Conservation (phyloP, 35 echinoderm and acorn worm genomes). For the Lytechinus pictus region DNA sequence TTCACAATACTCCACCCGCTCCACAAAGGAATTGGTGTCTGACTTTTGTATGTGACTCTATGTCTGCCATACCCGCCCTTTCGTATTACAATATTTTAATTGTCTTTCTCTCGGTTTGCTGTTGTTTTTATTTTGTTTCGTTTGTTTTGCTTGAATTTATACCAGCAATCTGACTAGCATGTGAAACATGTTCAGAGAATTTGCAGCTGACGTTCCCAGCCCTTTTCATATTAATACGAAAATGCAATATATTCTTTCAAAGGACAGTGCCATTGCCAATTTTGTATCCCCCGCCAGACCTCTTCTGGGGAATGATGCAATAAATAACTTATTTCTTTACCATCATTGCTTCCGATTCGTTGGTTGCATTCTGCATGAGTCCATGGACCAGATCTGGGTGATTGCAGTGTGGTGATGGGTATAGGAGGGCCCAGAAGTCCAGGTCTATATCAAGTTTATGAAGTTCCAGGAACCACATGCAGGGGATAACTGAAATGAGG, state of each 20-base stretch:
- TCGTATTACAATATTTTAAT: background rate
- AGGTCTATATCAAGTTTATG: background rate
- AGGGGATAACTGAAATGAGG: slow-evolving; percentile 39
- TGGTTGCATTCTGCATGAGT: background rate
- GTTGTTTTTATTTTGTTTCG: too few relatives aligned
- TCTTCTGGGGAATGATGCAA: too few relatives aligned
- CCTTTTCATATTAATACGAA: too few relatives aligned
- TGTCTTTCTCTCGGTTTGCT: background rate
- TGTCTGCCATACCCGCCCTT: background rate
- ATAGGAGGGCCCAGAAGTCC: slow-evolving; percentile 39
- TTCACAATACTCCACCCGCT: background rate
- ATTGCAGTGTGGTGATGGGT: slow-evolving; percentile 26
- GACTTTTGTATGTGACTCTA: background rate
- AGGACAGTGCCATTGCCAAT: too few relatives aligned
- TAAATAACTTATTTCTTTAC: background rate
- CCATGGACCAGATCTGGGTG: background rate
- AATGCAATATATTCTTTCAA: too few relatives aligned
- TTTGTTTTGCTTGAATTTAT: too few relatives aligned
- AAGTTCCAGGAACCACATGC: slow-evolving; percentile 49
- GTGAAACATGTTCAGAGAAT: too few relatives aligned
- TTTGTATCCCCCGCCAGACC: too few relatives aligned
- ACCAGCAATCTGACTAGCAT: too few relatives aligned
- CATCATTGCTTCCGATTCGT: slow-evolving; percentile 6
- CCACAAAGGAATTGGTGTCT: background rate
- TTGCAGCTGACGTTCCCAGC: too few relatives aligned